Base-by-base conservation (phyloP, 2,888 invertebrate species). In the Sarcophaga subvicina region DNA sequence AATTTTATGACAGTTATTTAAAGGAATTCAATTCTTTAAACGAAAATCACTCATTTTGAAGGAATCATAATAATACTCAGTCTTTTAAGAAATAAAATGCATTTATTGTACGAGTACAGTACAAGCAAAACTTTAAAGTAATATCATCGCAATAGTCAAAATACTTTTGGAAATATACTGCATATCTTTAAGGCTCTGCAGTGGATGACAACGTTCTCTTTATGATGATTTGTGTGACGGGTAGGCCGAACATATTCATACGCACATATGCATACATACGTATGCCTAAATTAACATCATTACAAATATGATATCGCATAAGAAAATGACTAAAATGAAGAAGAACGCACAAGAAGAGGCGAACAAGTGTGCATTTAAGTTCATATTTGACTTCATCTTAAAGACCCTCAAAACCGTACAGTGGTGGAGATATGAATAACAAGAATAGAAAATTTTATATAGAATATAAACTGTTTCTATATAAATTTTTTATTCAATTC, bases 221-320 rank as follows among this genome's bases (percentile, higher is more conserved):
- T 54, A 54, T 14, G 17, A 54, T 54, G 17, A 54, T 54, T 12
- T 54, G 17, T 17, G 54, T 54, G 54, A 17, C 17, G 4, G 54
- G 4, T 54, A 54, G 54, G 54, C 14, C 5, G 10, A 37, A 37
- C 8, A 37, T 37, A 37, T 37, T 37, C 37, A 25, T 76, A 47
- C n/a, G 63, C 77, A 64, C 27, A 71, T 71, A 66, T 60, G 77
- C 27, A 64, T 71, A 47, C n/a, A 64, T 82, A 59, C n/a, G 62
- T 71, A 62, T 66, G 77, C 60, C 66, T 71, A 82, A 82, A 82
- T 82, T 82, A 82, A 66, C 64, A 77, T 77, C 25, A 71, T 82
- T 71, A 71, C n/a, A 59, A 71, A 45, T 76, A 37, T 37, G 37
- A 37, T 37, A 37, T 37, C 37, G 66, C 3, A 12, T 54, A 54